Base-by-base conservation (phyloP, 2,113 vertebrate genomes). In the Ia io region DNA sequence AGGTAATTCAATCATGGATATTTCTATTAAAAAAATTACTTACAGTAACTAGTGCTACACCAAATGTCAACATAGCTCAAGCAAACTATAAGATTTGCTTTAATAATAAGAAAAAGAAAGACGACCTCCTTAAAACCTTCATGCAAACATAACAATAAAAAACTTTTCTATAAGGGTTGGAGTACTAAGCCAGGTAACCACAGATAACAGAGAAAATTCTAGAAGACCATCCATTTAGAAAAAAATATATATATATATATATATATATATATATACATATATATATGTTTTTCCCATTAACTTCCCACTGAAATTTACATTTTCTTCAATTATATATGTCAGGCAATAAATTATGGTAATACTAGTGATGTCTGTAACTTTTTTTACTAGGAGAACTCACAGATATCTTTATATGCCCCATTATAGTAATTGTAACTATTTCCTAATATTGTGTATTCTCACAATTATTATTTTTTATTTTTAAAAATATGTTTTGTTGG, bases 11-110 rank as follows among this genome's bases (percentile, higher is more conserved):
- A 78, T 67, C 40, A 84, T 53, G 51, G 5, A 63, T 6, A 86
- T 95, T 93, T 93, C 42, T 88, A 49, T 77, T 84, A 53, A 85
- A 94, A 94, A 91, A 32, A 77, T 76, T 86, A 86, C 61, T 37
- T 77, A 25, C 22, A 44, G 30, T 61, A 82, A 73, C 16, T 85
- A 5, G 10, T 73, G 44, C 32, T 86, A 6, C 11, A 93, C 10
- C 17, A 73, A 95, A 95, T 53, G 3, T 44, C 17, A 82, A 8
- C 13, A 63, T 71, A 69, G 3, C 25, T 79, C 59, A 80, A 76
- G 32, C 84, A 35, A 82, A 84, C 5, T 20, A 18, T 70, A 92
- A 85, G 4, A 82, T 80, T 79, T 84, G 73, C 42, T 71, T 80
- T 35, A 37, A 94, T 69, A 94, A 40, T 18, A 3, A 65, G 65